Evolutionary conservation across 2,113 vertebrate species (phyloP).

Genomic region (Mustelus asterias): DNA sequence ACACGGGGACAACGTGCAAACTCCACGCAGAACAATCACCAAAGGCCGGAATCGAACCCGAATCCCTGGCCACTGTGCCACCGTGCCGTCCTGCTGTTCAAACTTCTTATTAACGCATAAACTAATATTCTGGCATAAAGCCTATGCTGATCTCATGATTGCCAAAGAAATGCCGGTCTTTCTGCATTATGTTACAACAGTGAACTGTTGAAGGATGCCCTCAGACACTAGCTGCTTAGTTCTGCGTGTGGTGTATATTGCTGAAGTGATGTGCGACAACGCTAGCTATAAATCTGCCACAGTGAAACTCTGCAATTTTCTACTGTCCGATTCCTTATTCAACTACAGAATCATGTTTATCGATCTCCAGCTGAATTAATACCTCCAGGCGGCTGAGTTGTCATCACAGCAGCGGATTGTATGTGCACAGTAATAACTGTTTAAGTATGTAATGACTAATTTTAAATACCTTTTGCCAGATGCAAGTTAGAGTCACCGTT

Average conservation of each 20-base stretch:
- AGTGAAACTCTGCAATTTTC: background rate
- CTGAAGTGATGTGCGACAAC: background rate
- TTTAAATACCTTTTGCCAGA: slow-evolving; percentile 5
- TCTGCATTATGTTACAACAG: background rate
- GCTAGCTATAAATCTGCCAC: background rate
- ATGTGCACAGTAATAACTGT: background rate
- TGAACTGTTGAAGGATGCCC: slow-evolving; percentile 21
- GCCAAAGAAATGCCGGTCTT: background rate
- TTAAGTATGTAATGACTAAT: background rate
- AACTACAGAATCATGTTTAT: slow-evolving; percentile 2
- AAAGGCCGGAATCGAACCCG: too few species aligned
- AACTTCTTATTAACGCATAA: background rate
- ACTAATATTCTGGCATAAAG: background rate
- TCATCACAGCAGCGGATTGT: background rate
- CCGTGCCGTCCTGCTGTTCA: background rate
- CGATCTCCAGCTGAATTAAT: background rate
- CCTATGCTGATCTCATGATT: background rate
- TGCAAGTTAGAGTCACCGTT: background rate
- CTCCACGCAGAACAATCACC: too few species aligned
- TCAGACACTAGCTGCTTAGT: background rate
- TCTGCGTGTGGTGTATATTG: background rate
- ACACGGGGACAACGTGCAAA: too few species aligned
- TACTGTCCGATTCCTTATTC: slow-evolving; percentile 25
- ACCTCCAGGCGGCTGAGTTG: background rate
- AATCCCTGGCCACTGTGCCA: too few species aligned